A percentile compares a stretch with the other conserved stretches of the same genome.
phyloP scores from a whole-genome alignment of 2,797 vertebrate species.

The Pseudochirops corinnae region DNA sequence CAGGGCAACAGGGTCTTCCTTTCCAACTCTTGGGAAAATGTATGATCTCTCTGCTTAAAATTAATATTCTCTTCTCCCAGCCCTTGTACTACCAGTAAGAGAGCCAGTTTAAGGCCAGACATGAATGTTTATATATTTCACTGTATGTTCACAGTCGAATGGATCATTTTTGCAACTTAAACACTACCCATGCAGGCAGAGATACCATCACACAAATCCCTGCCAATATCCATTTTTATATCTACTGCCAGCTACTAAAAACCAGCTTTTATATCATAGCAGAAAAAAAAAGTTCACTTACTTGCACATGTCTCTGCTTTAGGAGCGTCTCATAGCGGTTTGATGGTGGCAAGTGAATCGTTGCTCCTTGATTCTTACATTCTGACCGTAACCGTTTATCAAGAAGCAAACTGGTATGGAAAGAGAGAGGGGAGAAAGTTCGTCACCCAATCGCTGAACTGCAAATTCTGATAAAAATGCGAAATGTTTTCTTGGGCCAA shows the following conservation, averaged over 20 bases:
- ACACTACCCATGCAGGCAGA: background rate
- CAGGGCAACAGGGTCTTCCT: background rate
- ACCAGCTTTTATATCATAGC: background rate
- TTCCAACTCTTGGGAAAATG: background rate
- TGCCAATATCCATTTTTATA: background rate
- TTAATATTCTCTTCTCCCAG: background rate
- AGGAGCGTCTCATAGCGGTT: constrained; percentile 97
- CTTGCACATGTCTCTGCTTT: constrained; percentile 97
- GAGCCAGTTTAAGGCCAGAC: background rate
- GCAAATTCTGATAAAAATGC: constrained; percentile 33
- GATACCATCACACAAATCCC: background rate
- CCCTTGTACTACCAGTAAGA: background rate
- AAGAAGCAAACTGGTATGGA: constrained; percentile 90
- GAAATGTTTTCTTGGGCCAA: background rate
- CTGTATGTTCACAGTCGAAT: background rate
- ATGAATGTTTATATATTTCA: background rate
- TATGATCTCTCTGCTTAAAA: background rate
- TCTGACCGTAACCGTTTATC: constrained; percentile 95
- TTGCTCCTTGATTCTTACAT: constrained; percentile 96
- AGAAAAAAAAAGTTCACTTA: constrained; percentile 75
- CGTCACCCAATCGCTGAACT: background rate
- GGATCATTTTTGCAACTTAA: background rate
- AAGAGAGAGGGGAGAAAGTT: background rate
- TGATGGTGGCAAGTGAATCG: constrained; percentile 92
- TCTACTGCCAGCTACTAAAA: background rate